A percentile compares a stretch with the other conserved stretches of the same genome.
Evolutionary conservation across 2,888 invertebrate species (phyloP).

Genomic region (Sipha maydis): DNA sequence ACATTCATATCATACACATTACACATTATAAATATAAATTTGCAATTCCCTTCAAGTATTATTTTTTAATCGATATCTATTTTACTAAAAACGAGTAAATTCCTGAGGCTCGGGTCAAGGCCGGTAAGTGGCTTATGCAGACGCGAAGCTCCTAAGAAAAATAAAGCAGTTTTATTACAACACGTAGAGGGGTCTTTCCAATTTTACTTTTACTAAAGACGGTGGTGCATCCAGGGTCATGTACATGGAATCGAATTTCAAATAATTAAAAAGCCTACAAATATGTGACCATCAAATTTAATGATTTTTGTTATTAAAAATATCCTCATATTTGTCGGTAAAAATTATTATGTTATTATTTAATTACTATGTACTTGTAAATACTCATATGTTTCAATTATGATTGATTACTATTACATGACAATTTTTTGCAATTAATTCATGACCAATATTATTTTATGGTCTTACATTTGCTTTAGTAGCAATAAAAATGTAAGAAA

Average conservation of each 20-base stretch:
- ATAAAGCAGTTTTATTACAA: constrained; percentile 61
- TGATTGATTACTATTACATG: not conserved
- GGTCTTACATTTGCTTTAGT: too few species aligned
- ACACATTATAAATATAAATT: not conserved
- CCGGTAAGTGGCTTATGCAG: constrained; percentile 57
- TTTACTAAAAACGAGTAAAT: constrained; percentile 56
- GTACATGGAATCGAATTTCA: constrained; percentile 29
- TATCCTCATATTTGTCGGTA: not conserved
- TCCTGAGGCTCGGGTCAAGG: constrained; percentile 61
- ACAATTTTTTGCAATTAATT: too few species aligned
- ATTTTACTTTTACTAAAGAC: constrained; percentile 61
- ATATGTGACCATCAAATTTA: not conserved
- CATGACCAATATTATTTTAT: too few species aligned
- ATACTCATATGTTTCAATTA: not conserved
- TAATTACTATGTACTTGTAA: not conserved
- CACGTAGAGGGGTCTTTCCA: constrained; percentile 56
- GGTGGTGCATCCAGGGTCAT: constrained; percentile 50
- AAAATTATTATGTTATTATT: not conserved
- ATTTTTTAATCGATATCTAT: constrained; percentile 14
- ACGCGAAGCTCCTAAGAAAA: constrained; percentile 56
- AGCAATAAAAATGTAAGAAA: too few species aligned
- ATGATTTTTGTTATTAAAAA: not conserved
- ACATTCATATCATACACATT: too few species aligned
- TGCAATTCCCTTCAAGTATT: constrained; percentile 13
- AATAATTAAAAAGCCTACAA: constrained; percentile 36